phyloP scores from a whole-genome alignment of 2,888 invertebrate species.

The Lobophora halterata region DNA sequence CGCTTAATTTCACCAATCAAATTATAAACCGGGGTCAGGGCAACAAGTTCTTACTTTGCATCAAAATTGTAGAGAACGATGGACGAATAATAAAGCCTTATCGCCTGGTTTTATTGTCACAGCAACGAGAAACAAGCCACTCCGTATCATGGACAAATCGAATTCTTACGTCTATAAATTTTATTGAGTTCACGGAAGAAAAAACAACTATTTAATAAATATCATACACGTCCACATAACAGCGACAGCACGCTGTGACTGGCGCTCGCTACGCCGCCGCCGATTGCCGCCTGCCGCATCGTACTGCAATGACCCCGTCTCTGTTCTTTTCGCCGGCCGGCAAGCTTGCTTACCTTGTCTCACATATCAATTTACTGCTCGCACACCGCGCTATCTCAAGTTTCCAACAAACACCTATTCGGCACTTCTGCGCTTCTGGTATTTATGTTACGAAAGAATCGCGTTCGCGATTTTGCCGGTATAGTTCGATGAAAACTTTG shows the following conservation, averaged over 20 bases:
- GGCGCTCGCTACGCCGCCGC: conserved; percentile 27
- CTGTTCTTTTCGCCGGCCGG: conserved; percentile 38
- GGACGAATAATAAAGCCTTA: neutral
- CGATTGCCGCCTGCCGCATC: conserved; percentile 27
- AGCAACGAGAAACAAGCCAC: conserved; percentile 17
- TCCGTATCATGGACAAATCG: conserved; percentile 37
- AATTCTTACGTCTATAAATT: conserved; percentile 35
- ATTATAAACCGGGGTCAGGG: too few relatives aligned
- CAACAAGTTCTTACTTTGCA: neutral
- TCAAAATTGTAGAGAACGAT: conserved; percentile 1
- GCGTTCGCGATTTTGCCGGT: conserved; percentile 52
- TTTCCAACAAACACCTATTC: conserved; percentile 41
- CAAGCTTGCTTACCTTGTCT: conserved; percentile 71
- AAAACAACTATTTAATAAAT: conserved; percentile 10
- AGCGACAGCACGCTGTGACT: conserved; percentile 30
- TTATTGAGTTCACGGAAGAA: conserved; percentile 19
- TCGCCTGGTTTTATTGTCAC: conserved; percentile 23
- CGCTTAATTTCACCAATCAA: too few relatives aligned
- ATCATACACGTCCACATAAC: conserved; percentile 25
- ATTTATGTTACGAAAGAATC: conserved; percentile 75
- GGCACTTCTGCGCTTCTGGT: conserved; percentile 67
- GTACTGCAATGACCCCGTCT: conserved; percentile 30
- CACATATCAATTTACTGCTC: conserved; percentile 64
- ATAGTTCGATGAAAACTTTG: too few relatives aligned
- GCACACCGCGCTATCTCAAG: conserved; percentile 45